Percentiles rank a stretch among this genome's conserved stretches.
phyloP scores from a whole-genome alignment of 2,113 vertebrate genomes.

The Onychostruthus taczanowskii region DNA sequence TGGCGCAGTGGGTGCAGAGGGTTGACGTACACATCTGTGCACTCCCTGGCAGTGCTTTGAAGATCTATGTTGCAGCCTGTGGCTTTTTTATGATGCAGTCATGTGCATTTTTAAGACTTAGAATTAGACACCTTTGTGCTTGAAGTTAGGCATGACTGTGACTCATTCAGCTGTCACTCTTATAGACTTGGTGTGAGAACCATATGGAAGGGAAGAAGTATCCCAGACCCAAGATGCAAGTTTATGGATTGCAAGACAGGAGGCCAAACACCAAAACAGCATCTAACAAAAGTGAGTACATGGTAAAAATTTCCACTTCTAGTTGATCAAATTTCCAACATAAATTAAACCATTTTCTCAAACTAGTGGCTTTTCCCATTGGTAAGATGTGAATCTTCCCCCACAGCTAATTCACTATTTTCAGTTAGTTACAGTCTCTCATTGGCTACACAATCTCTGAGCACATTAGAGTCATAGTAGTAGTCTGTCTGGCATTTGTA shows the following conservation, averaged over 20 bases:
- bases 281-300: neutral
- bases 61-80: conserved; percentile 16
- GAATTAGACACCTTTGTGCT: conserved; percentile 48
- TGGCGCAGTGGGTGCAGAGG: neutral
- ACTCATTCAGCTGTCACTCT: conserved; percentile 46
- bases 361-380: neutral
- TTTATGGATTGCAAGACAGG: neutral
- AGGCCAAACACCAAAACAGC: neutral
- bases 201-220: conserved; percentile 26
- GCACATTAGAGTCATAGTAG: neutral
- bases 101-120: conserved; percentile 23
- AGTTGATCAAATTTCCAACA: neutral
- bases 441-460: neutral
- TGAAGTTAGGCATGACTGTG: conserved; percentile 44
- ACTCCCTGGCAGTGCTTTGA: conserved; percentile 37
- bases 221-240: neutral
- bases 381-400: neutral
- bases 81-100: conserved; percentile 31
- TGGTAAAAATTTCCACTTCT: neutral
- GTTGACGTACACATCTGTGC: conserved; percentile 1
- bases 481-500: conserved; percentile 28
- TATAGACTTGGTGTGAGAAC: conserved; percentile 9
- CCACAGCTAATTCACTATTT: neutral
- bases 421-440: neutral
- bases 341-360: neutral